Evolutionary conservation across 2,888 invertebrate genomes (phyloP), one percentile per base, ranked within the genome.

Genomic region (Sinelater perroti): DNA sequence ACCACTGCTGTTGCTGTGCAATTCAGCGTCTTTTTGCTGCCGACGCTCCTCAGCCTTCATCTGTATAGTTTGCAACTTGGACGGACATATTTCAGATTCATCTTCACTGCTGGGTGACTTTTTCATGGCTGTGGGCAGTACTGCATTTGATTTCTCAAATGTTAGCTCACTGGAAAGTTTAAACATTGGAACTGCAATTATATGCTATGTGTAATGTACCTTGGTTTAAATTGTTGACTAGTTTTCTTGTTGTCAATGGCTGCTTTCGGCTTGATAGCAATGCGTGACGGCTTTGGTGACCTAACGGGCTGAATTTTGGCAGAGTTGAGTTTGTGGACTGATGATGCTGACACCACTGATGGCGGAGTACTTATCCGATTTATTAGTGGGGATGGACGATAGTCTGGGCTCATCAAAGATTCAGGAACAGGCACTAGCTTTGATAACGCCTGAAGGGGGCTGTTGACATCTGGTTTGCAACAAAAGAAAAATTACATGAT

Each of bases 371-470:
- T 65, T 28, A 69, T 46, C 51, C 68, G 63, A 44, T 67, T 70
- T 18, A 71, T 64, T 36, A 74, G 52, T 7, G 73, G 67, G 1
- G 71, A 54, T 14, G 80, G 79, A 26, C 78, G 84, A 74, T 88
- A 89, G 74, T 91, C 91, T 0, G 91, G 92, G 71, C 92, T 92
- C 89, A 92, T 91, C 1, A 93, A 79, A 0, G 91, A 90, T 75
- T 93, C 93, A 0, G 93, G 93, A 18, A 93, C 93, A 0, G 93
- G 93, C 0, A 93, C 90, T 82, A 93, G 87, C 78, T 92, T 93
- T 0, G 91, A 91, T 6, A 92, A 89, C 6, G 92, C 90, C 71
- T 90, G 89, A 56, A 93, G 75, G 0, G 91, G 88, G 65, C 82
- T 83, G 62, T 80, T 82, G 47, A 80, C 61, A 61, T 75, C 77